Base-by-base conservation (phyloP, 2,113 vertebrate species). In the Macrotus californicus region DNA sequence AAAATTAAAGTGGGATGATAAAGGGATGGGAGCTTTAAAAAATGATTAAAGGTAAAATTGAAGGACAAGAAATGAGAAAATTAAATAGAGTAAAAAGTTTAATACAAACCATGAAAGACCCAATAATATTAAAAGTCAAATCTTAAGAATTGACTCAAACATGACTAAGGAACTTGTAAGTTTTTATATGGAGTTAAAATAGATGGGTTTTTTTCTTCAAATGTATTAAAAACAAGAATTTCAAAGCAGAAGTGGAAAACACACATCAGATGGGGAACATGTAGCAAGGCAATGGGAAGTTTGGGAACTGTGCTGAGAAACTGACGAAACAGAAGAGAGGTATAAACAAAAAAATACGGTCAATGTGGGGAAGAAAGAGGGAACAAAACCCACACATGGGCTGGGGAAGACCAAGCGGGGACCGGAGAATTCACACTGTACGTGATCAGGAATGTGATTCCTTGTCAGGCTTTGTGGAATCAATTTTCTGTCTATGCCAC, bases 321-420 rank as follows among this genome's bases (percentile, higher is more conserved):
- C 12, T 6, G 52, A 54, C 10, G 14, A 50, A 83, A 69, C 26
- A 43, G 73, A 66, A 8, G 2, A 46, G 50, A 86, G 8, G 73
- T 64, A 31, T 54, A 29, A 59, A 41, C 26, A 56, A 72, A 18
- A 81, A 29, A 26, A 41, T 6, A 2, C 0, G 22, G 39, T 66
- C 56, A 24, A 0, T 13, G n/a, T 29, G 0, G 4, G 24, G 19
- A 43, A 1, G 16, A 31, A 46, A 43, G 29, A 64, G 24, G 10
- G 3, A 79, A 50, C 15, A 18, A 29, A 84, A 39, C 36, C n/a
- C n/a, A n/a, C n/a, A n/a, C n/a, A n/a, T n/a, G n/a, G 4, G 31
- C 7, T 4, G 16, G 34, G 1, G 5, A 39, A 29, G 34, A 18
- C 0, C 7, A 11, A 34, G 1, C 0, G 21, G 24, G 1, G 2